phyloP scores from a whole-genome alignment of 2,113 vertebrate species.

The Clupea harengus region DNA sequence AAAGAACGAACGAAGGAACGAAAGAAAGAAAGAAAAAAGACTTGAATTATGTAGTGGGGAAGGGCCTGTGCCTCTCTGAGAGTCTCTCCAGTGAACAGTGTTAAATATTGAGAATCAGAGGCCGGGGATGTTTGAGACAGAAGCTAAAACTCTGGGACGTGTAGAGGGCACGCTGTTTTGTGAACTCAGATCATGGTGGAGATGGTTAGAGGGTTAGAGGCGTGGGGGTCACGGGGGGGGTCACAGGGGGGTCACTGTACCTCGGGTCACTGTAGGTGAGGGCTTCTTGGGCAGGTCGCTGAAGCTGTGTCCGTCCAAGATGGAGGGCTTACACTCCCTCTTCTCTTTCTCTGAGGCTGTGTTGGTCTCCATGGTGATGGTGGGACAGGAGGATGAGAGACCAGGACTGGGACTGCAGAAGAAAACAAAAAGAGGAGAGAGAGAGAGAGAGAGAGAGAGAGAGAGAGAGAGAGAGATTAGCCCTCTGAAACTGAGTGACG shows the following conservation, averaged over 20 bases:
- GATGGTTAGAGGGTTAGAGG: background rate
- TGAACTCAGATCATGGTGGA: background rate
- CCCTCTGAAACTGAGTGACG: too few species aligned
- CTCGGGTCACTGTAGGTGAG: slow-evolving; percentile 50
- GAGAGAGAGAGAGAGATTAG: background rate
- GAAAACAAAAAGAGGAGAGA: slow-evolving; percentile 46
- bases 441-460: background rate
- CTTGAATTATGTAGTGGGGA: background rate
- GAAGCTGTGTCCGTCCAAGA: slow-evolving; percentile 79
- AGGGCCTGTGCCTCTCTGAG: background rate
- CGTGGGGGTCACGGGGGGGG: too few species aligned
- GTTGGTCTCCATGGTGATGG: slow-evolving; percentile 81
- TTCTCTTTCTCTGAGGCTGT: slow-evolving; percentile 79
- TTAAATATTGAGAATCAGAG: background rate
- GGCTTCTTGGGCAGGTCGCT: slow-evolving; percentile 79
- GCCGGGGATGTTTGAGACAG: background rate
- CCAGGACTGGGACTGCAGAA: slow-evolving; percentile 53
- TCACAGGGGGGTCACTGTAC: background rate
- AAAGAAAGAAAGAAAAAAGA: background rate
- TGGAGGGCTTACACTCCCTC: slow-evolving; percentile 76
- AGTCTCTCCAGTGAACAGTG: background rate
- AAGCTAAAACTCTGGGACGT: background rate
- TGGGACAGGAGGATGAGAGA: background rate
- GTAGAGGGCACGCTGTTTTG: background rate
- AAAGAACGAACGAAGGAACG: background rate